Conservation (phyloP, 2,797 vertebrate genomes). For the Enoplosus armatus region DNA sequence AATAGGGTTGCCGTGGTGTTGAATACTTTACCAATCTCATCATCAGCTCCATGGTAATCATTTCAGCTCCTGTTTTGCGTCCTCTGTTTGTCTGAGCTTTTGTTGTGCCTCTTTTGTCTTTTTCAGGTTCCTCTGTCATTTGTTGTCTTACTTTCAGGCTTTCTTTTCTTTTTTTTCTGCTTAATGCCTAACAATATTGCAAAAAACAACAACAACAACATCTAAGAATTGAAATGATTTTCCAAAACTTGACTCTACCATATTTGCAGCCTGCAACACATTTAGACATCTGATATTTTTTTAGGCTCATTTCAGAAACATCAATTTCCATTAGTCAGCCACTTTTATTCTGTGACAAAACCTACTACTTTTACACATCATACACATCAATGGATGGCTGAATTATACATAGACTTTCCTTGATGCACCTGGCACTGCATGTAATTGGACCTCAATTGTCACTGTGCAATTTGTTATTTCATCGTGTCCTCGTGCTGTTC, state of each 20-base stretch:
- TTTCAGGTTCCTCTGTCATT: neutral
- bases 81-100: neutral
- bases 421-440: neutral
- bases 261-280: neutral
- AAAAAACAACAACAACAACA: too few species aligned
- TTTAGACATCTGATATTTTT: neutral
- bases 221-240: neutral
- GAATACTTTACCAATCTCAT: conserved; percentile 7
- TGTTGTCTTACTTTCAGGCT: too few species aligned
- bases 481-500: neutral
- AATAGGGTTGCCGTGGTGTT: too few species aligned
- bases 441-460: conserved; percentile 5
- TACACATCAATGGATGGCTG: neutral
- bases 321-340: neutral
- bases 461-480: neutral
- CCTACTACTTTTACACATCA: neutral
- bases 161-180: too few species aligned
- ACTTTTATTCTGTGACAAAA: neutral
- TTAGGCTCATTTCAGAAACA: neutral
- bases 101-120: neutral
- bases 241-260: neutral
- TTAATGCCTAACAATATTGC: neutral
- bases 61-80: neutral
- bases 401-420: neutral
- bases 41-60: conserved; percentile 35